Base-by-base conservation (phyloP, 2,888 invertebrate species). In the Scotopteryx bipunctaria region DNA sequence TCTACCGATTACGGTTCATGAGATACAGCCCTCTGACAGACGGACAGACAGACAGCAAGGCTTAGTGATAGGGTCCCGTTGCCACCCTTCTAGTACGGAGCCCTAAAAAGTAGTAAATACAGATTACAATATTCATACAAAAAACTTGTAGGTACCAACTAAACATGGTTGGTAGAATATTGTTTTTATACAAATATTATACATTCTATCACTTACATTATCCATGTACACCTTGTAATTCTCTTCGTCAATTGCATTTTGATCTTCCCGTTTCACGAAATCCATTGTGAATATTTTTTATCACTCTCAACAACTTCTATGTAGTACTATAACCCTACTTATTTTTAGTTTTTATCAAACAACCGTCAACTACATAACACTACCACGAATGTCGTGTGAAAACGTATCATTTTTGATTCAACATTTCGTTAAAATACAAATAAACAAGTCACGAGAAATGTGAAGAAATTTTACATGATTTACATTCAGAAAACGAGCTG, bases 201-300 rank as follows among this genome's bases (percentile, higher is more conserved):
- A 15, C 19, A 38, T 31, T 36, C 31, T 5, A 33, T 2, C 21
- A 81, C 87, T 87, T 60, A 89, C 89, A 51, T 75, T 86, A 47
- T 89, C 87, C 63, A 86, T 65, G 47, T 86, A 89, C 44, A 74
- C 73, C 57, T 86, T 88, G 55, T 87, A 87, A 51, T 71, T 78
- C 6, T 86, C 88, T 48, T 88, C 86, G 19, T 86, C 87, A 15
- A 84, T 65, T 11, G 77, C 54, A 68, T 79, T 78, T 37, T 76
- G 80, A 14, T 86, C 88, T 71, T 88, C 88, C 42, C 86, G 73
- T 68, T 89, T 89, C 53, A 89, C 88, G 63, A 81, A 88, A 81
- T 89, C 88, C 89, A 89, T 88, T 14, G 36, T 45, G 17, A 37
- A 36, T 16, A n/a, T 14, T 14, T 32, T 42, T 40, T 5, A 11